phyloP scores from a whole-genome alignment of 2,797 vertebrate species.

The Phataginus tricuspis region DNA sequence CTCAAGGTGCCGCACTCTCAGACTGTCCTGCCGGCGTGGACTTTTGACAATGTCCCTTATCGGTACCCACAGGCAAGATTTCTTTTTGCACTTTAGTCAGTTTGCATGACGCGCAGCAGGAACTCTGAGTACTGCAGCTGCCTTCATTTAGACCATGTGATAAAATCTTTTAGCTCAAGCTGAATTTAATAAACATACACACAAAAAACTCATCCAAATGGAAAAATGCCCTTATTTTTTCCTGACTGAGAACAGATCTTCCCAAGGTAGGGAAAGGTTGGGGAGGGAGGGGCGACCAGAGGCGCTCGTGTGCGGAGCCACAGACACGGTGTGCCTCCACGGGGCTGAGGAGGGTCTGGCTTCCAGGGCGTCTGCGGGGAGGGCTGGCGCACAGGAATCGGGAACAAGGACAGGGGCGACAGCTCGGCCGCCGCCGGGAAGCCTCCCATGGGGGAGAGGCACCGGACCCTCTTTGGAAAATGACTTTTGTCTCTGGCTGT shows the following conservation, averaged over 20 bases:
- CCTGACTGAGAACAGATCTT: constrained; percentile 41
- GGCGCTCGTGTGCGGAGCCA: not conserved
- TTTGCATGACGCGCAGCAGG: not conserved
- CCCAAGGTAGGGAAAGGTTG: not conserved
- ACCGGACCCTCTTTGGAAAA: not conserved
- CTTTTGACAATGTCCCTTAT: not conserved
- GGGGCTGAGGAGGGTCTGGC: not conserved
- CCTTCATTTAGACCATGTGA: constrained; percentile 49
- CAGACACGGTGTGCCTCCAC: not conserved
- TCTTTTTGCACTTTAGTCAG: not conserved
- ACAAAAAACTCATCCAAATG: constrained; percentile 60
- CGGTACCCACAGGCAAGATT: not conserved
- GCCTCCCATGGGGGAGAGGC: not conserved
- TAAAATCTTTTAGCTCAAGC: constrained; percentile 57
- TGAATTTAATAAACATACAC: constrained; percentile 64
- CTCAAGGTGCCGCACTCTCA: not conserved
- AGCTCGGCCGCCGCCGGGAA: no score
- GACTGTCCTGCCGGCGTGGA: not conserved
- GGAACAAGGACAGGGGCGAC: not conserved
- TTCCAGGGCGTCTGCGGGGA: not conserved
- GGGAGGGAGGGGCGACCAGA: fast-evolving
- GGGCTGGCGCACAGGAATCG: not conserved
- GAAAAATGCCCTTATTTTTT: constrained; percentile 38
- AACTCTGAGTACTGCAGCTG: constrained; percentile 47
- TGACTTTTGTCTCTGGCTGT: not conserved